Percentiles rank a stretch among this genome's conserved stretches.
These are phyloP conservation scores for Ceyx erithaca DNA, from an alignment of 2,797 vertebrate genomes.

Conservation along the genomic window DNA sequence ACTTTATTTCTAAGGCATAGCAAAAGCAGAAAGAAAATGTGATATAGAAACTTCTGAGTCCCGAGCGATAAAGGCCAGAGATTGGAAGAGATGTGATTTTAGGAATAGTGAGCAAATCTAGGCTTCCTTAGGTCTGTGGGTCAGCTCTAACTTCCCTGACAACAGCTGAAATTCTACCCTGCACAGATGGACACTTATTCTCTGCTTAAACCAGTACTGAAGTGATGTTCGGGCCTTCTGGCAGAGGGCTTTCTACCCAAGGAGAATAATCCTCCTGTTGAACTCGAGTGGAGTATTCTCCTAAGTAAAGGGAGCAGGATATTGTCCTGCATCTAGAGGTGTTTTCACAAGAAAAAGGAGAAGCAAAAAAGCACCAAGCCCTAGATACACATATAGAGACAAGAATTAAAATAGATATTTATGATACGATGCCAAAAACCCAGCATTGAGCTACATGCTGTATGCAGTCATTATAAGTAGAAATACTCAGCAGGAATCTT, in stretches of 20 bases:
- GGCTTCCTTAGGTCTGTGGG: neutral
- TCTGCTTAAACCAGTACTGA: constrained; percentile 30
- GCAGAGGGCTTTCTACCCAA: constrained; percentile 36
- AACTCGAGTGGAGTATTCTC: constrained; percentile 31
- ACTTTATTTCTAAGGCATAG: neutral
- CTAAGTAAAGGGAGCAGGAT: constrained; percentile 33
- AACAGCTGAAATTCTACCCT: constrained; percentile 54
- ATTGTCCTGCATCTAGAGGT: constrained; percentile 13
- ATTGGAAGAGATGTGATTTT: constrained; percentile 4
- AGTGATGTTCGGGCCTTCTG: constrained; percentile 44
- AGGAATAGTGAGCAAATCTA: neutral
- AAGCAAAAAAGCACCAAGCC: neutral
- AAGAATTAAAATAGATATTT: constrained; percentile 67
- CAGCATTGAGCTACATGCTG: constrained; percentile 42
- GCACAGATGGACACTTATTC: constrained; percentile 49
- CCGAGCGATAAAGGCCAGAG: neutral
- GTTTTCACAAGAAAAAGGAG: constrained; percentile 2
- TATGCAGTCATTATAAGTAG: constrained; percentile 64
- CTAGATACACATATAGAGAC: constrained; percentile 13
- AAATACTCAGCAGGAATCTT: constrained; percentile 71
- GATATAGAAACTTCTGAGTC: neutral
- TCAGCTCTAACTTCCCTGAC: constrained; percentile 27
- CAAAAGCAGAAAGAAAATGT: neutral
- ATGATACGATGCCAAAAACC: constrained; percentile 53
- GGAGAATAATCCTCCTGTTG: constrained; percentile 57